Evolutionary conservation across 2,113 vertebrate genomes (phyloP).

Genomic region (Salvelinus fontinalis): DNA sequence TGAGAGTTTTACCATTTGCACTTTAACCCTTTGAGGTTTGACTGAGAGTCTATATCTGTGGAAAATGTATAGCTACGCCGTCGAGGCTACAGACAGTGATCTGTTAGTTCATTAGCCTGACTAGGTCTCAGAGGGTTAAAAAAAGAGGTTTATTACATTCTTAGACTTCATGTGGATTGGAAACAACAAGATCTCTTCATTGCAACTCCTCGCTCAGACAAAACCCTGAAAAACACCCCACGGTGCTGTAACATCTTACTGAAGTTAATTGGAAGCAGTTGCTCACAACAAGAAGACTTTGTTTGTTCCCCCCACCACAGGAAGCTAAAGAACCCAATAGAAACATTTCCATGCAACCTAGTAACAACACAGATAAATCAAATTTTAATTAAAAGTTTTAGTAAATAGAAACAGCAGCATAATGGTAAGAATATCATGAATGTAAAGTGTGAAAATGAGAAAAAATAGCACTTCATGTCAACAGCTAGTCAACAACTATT

Average conservation of each 20-base stretch:
- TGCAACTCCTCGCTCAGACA: conserved; percentile 39
- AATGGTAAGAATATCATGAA: conserved; percentile 84
- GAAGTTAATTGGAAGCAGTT: conserved; percentile 52
- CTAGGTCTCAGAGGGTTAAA: conserved; percentile 77
- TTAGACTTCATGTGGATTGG: conserved; percentile 66
- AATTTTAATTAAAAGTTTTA: conserved; percentile 80
- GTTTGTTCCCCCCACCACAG: conserved; percentile 68
- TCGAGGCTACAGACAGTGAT: neutral
- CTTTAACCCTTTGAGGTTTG: conserved; percentile 75
- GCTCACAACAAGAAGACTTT: conserved; percentile 59
- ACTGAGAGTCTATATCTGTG: neutral
- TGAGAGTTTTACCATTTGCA: conserved; percentile 81
- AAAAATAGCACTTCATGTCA: conserved; percentile 76
- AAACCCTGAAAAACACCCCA: conserved; percentile 36
- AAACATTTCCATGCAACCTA: conserved; percentile 74
- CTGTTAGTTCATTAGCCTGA: conserved; percentile 1
- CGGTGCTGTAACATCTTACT: conserved; percentile 23
- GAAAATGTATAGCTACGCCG: neutral
- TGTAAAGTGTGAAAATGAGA: conserved; percentile 78
- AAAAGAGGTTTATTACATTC: conserved; percentile 73
- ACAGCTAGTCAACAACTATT: conserved; percentile 47
- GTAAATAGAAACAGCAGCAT: conserved; percentile 88
- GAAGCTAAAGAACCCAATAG: conserved; percentile 71
- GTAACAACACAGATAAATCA: conserved; percentile 81
- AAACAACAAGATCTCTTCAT: conserved; percentile 59